Evolutionary conservation across 2,888 invertebrate species (phyloP).

Genomic region (Ophonus ardosiacus): DNA sequence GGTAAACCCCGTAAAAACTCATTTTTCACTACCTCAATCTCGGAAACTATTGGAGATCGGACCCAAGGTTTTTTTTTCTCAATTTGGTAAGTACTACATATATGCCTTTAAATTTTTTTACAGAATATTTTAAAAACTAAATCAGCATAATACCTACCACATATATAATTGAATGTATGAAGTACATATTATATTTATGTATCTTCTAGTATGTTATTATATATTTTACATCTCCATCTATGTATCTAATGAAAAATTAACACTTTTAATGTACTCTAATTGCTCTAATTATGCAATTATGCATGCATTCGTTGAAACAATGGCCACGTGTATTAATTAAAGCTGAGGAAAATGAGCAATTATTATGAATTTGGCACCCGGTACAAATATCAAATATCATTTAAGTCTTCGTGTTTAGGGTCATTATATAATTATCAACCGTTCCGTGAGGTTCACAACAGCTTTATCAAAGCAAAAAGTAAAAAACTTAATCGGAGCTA

Average conservation of each 20-base stretch:
- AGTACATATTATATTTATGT: neutral
- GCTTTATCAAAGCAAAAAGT: slow-evolving; percentile 29
- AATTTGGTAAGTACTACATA: no score
- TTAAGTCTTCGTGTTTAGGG: neutral
- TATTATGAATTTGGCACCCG: neutral
- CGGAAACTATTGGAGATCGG: no score
- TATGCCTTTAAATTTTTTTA: no score
- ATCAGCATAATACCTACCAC: no score
- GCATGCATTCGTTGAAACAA: slow-evolving; percentile 26
- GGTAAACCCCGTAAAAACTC: no score
- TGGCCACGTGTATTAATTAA: neutral
- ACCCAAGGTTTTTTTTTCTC: no score
- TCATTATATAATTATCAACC: slow-evolving; percentile 25
- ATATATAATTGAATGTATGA: neutral
- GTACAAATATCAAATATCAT: neutral
- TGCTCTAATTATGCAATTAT: slow-evolving; percentile 52
- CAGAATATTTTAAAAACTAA: no score
- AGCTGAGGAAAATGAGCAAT: neutral
- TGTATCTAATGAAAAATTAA: slow-evolving; percentile 24
- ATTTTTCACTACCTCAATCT: no score
- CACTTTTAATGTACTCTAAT: slow-evolving; percentile 42
- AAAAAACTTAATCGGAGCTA: slow-evolving; percentile 27
- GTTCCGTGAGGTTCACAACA: slow-evolving; percentile 15
- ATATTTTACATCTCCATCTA: no score
- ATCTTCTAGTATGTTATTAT: no score